A percentile compares a stretch with the other conserved stretches of the same genome.
Evolutionary conservation across 2,797 vertebrate genomes (phyloP).

Genomic region (Sparidentex hasta): DNA sequence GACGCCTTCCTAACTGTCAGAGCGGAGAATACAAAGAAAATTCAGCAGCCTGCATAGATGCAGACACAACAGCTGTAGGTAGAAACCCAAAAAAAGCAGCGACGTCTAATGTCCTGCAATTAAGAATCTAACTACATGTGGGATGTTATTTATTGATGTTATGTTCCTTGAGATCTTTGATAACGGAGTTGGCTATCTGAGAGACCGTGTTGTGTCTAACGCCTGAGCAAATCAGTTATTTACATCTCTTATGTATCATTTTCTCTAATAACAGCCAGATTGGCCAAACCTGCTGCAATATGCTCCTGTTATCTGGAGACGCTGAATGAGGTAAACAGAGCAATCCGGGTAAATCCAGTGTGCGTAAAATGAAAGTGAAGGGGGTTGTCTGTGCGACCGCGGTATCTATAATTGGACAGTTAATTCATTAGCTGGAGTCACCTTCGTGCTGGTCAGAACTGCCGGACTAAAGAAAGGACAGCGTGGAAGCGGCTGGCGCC

Average conservation of each 20-base stretch:
- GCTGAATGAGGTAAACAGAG: conserved; percentile 39
- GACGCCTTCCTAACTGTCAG: conserved; percentile 44
- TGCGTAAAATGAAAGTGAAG: conserved; percentile 37
- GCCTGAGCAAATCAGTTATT: conserved; percentile 2
- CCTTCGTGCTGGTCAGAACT: conserved; percentile 25
- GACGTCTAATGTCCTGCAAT: conserved; percentile 17
- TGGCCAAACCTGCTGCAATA: conserved; percentile 22
- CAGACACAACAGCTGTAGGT: conserved; percentile 18
- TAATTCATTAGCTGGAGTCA: conserved; percentile 64
- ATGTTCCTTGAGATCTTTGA: conserved; percentile 11
- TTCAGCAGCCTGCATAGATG: conserved; percentile 25
- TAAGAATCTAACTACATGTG: conserved; percentile 10
- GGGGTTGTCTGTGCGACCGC: conserved; percentile 22
- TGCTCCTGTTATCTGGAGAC: conserved; percentile 25
- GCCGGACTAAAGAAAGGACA: conserved; percentile 27
- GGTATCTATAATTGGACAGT: conserved; percentile 62
- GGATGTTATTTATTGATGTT: not conserved
- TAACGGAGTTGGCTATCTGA: conserved; percentile 1
- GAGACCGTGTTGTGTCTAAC: conserved; percentile 15
- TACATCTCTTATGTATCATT: conserved; percentile 20
- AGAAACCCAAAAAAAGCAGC: conserved; percentile 6
- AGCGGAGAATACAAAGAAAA: conserved; percentile 44
- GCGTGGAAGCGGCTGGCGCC: conserved; percentile 18
- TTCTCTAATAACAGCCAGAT: conserved; percentile 33
- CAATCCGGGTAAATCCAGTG: conserved; percentile 10